phyloP scores from a whole-genome alignment of 2,113 vertebrate genomes.

The Prochilodus magdalenae region DNA sequence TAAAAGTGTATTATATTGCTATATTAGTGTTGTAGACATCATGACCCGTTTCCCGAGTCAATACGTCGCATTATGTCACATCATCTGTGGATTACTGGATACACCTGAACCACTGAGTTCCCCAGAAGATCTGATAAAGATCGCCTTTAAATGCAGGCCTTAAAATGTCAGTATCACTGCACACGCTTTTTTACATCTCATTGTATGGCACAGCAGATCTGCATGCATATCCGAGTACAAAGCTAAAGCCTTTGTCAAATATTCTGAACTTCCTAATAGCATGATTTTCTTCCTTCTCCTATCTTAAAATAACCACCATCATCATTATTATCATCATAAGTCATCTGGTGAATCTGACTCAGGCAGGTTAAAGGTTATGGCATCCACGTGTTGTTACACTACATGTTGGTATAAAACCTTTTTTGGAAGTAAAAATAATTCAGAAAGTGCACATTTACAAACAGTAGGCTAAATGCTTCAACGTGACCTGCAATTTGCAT shows the following conservation, averaged over 20 bases:
- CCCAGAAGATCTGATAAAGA: too few relatives aligned
- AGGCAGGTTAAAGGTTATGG: conserved; percentile 11
- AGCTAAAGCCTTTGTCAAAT: not conserved
- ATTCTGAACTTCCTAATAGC: conserved; percentile 22
- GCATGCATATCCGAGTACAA: not conserved
- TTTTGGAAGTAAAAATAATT: not conserved
- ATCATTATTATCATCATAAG: not conserved
- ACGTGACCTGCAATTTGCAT: not conserved
- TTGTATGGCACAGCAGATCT: not conserved
- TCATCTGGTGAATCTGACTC: conserved; percentile 26
- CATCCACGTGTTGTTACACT: not conserved
- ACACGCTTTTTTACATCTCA: not conserved
- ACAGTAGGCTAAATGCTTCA: not conserved
- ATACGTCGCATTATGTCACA: too few relatives aligned
- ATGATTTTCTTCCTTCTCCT: conserved; percentile 18
- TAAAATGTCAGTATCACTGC: not conserved
- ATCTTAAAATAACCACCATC: conserved; percentile 18
- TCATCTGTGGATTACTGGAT: too few relatives aligned
- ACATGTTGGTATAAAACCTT: not conserved
- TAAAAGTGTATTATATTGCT: too few relatives aligned
- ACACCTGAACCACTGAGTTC: too few relatives aligned
- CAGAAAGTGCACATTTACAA: too few relatives aligned
- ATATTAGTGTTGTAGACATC: too few relatives aligned
- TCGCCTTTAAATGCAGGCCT: too few relatives aligned
- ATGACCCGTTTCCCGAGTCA: too few relatives aligned